Base-by-base conservation (phyloP, 2,888 invertebrate species). In the Lithophane ornitopus region DNA sequence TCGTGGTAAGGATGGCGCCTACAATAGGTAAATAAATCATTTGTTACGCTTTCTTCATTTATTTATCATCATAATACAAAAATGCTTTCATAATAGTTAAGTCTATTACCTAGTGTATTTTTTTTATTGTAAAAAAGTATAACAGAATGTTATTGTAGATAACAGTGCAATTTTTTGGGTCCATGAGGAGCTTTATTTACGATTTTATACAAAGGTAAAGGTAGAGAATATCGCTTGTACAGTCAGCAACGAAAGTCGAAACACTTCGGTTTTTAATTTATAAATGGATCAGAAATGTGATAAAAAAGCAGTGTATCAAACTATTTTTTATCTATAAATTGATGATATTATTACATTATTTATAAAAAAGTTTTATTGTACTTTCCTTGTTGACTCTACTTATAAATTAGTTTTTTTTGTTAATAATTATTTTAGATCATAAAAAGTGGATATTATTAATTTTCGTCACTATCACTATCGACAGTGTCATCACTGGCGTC, bases 381-480 rank as follows among this genome's bases (percentile, higher is more conserved):
- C 49, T 54, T n/a, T n/a, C 11, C 1, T n/a, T n/a, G 52, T n/a
- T 11, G n/a, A 22, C 52, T 54, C n/a, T n/a, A n/a, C n/a, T 0
- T 14, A 19, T 1, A 46, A 12, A 65, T 28, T 1, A 46, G 46
- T 12, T 65, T 41, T 62, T n/a, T 39, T 44, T 19, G 26, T 19
- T 12, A 26, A 3, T 26, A 11, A 44, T 26, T 26, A 26, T 65
- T 44, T 65, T 26, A 46, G 28, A 49, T 8, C 14, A 0, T 26
- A 9, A 0, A n/a, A 19, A 16, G 14, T 4, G 22, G 16, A 28
- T n/a, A 41, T 9, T 22, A 49, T 8, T 26, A 7, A 39, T 77
- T 80, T 54, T 85, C 87, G n/a, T 88, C 85, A n/a, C 82, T 83
- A 34, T 85, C 49, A 54, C 34, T 73, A 39, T 52, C 73, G 4